Base-by-base conservation (phyloP, 2,113 vertebrate genomes). In the Cololabis saira region DNA sequence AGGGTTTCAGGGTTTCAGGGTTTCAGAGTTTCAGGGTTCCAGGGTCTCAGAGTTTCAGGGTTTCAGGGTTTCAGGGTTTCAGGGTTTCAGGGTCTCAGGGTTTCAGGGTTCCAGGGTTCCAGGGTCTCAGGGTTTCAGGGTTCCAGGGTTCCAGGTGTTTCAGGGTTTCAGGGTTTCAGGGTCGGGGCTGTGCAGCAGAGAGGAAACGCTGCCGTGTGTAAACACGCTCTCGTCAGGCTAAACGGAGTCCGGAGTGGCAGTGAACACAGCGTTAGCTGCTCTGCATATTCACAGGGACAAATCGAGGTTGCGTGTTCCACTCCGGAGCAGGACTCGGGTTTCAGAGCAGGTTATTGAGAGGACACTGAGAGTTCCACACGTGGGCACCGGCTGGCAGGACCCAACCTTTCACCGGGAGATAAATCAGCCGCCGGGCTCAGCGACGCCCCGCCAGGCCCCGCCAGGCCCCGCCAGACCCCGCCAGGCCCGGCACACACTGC, bases 291-390 rank as follows among this genome's bases (percentile, higher is more conserved):
- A 56, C 42, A 9, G 22, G 40, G 33, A 37, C 33, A 76, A 59
- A 59, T 43, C 45, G 68, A 71, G 58, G 68, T 51, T 58, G 57
- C 68, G 21, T 77, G 58, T 73, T 71, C 49, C 52, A 16, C n/a
- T 17, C 9, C 41, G 24, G 5, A 27, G 5, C n/a, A 44, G 62
- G 78, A 81, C 70, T 89, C 77, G 33, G 81, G 76, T 84, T 88
- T 87, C 83, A 21, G 53, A 66, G 80, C 73, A 77, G 81, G 75
- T 85, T 87, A 91, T 87, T 90, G 85, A 87, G 87, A 82, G 82
- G 89, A 90, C 90, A 87, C 87, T 82, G 67, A 53, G 79, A 87
- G 83, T 83, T 81, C 84, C 83, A 84, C 88, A 88, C 74, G 80
- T 87, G 85, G 86, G 77, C 70, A 73, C 68, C 16, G 78, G 67